phyloP scores from a whole-genome alignment of 2,797 vertebrate genomes.

The Hippoglossus hippoglossus region DNA sequence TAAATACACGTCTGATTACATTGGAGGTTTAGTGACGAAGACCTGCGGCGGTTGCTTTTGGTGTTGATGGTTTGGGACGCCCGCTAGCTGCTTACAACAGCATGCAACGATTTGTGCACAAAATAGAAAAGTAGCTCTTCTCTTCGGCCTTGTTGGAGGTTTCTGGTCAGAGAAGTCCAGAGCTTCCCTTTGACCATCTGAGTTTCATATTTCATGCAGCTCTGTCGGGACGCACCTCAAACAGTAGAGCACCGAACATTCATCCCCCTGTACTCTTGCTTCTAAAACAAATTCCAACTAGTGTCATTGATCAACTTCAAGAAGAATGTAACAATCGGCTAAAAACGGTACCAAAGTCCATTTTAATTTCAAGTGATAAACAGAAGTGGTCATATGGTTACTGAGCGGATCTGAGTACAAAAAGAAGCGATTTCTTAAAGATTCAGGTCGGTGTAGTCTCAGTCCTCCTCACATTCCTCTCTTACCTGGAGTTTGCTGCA shows the following conservation, averaged over 20 bases:
- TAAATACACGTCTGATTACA: constrained; percentile 9
- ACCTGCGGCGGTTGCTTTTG: neutral
- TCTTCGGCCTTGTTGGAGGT: constrained; percentile 10
- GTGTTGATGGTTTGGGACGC: constrained; percentile 17
- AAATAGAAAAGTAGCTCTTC: constrained; percentile 12
- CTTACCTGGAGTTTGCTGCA: constrained; percentile 38
- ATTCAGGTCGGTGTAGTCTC: constrained; percentile 37
- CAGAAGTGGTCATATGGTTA: constrained; percentile 46
- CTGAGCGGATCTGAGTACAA: constrained; percentile 22
- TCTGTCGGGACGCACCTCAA: constrained; percentile 1
- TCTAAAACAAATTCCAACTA: constrained; percentile 10
- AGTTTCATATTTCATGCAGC: constrained; percentile 20
- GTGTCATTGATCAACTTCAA: constrained; percentile 10
- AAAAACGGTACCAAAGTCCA: constrained; percentile 19
- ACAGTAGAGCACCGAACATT: constrained; percentile 3
- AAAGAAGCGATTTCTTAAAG: constrained; percentile 28
- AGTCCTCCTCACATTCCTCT: constrained; percentile 64
- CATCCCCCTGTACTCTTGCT: constrained; percentile 19
- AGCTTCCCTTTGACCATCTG: constrained; percentile 37
- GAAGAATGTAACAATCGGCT: constrained; percentile 25
- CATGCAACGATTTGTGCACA: neutral
- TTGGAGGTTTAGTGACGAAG: constrained; percentile 5
- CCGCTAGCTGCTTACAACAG: constrained; percentile 7
- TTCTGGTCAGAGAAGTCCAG: constrained; percentile 42
- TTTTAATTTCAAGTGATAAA: constrained; percentile 35